Base-by-base conservation (phyloP, 2,888 invertebrate species). In the Drosophila rellima region DNA sequence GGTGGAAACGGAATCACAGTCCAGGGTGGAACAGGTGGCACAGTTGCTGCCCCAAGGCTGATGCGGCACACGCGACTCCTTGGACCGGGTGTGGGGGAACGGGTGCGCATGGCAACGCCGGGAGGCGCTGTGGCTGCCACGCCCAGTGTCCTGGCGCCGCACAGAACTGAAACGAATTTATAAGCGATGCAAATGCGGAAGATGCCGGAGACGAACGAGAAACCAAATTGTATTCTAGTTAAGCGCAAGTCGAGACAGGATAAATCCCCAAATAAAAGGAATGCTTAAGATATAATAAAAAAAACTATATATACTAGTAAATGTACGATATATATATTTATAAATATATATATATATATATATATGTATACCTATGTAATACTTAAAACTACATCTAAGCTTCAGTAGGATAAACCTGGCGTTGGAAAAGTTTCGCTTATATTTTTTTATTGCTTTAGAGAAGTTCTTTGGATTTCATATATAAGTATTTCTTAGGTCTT, bases 81-180 rank as follows among this genome's bases (percentile, higher is more conserved):
- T 29, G 91, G 91, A 3, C 91, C 91, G 0, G 91, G 91, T 0
- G 81, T 90, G 29, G 90, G 91, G 0, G 91, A 91, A 29, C 78
- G 91, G 1, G 88, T 91, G 11, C 70, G 85, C 17, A 82, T 87
- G 66, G 73, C 84, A 42, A 70, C 74, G 47, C 76, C 84, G 0
- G 83, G 83, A 0, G 83, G 73, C 17, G 79, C 80, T 18, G 78
- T 83, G 60, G 69, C 78, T 15, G 70, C 73, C 52, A 59, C 74
- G 48, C 66, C 78, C 71, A 80, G 78, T 61, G 68, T 29, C 61
- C 75, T 84, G 64, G 82, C 91, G 65, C 90, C 92, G 71, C 91
- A 92, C 80, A 91, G 92, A 88, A 92, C 92, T 91, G 92, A 92
- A 91, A 92, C 92, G 85, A 92, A 92, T 91, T 91, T 92, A 90